Percentiles rank a stretch among this genome's conserved stretches.
These are phyloP conservation scores for Tolypeutes matacus DNA, from an alignment of 2,797 vertebrate genomes.

Conservation along the genomic window DNA sequence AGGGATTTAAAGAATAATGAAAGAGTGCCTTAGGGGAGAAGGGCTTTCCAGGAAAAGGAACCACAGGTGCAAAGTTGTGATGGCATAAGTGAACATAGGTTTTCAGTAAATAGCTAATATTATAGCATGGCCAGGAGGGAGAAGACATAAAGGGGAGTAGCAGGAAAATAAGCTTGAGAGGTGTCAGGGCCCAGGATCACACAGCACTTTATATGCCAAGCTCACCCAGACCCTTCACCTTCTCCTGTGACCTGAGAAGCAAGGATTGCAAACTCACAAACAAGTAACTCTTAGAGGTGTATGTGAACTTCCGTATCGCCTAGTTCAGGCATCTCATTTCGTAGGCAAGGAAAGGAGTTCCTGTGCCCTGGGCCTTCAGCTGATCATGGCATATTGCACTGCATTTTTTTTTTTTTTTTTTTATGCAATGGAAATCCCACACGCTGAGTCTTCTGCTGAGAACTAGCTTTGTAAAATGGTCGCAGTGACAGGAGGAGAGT, in stretches of 20 bases:
- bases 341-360: constrained; percentile 24
- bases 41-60: not conserved
- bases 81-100: not conserved
- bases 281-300: not conserved
- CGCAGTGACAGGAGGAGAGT: not conserved
- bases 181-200: not conserved
- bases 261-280: not conserved
- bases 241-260: not conserved
- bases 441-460: not conserved
- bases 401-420: not conserved
- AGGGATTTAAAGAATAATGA: not conserved
- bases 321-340: not conserved
- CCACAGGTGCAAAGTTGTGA: not conserved
- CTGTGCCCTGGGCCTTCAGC: not conserved
- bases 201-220: not conserved
- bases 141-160: not conserved
- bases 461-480: not conserved
- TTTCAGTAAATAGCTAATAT: not conserved
- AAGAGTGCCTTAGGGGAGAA: not conserved
- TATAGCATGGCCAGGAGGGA: not conserved
- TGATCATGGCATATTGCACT: not conserved
- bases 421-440: not conserved
- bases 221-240: not conserved
- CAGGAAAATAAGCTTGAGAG: not conserved
- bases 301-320: not conserved